Evolutionary conservation across 2,113 vertebrate species (phyloP).

Genomic region (Myiagra hebetior): DNA sequence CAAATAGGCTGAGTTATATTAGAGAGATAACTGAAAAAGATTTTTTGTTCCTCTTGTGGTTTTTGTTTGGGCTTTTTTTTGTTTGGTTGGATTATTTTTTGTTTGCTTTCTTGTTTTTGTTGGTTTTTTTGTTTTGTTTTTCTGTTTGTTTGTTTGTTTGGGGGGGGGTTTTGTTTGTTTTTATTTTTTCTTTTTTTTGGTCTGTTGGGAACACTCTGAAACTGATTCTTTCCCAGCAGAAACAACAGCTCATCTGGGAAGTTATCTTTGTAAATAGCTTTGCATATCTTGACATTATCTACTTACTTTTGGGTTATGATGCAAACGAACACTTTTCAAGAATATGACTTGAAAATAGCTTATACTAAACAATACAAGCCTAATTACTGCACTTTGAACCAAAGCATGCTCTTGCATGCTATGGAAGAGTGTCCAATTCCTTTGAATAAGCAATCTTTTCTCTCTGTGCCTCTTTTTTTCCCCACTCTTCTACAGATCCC

Average conservation of each 20-base stretch:
- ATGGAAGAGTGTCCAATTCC: not conserved
- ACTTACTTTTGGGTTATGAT: not conserved
- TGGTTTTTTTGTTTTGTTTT: not conserved
- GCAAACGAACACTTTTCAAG: not conserved
- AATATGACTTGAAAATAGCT: not conserved
- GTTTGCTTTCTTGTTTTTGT: not conserved
- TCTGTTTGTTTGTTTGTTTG: not conserved
- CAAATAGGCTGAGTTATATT: not conserved
- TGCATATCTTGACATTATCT: not conserved
- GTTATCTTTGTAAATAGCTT: not conserved
- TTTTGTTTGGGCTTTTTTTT: not conserved
- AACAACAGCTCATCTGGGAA: not conserved
- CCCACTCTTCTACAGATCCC: not conserved
- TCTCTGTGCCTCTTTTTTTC: not conserved
- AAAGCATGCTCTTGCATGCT: not conserved
- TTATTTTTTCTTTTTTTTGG: not conserved
- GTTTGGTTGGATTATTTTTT: not conserved
- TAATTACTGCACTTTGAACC: not conserved
- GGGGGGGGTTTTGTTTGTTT: not conserved
- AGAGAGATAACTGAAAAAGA: not conserved
- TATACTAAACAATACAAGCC: not conserved
- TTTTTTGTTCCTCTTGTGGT: not conserved
- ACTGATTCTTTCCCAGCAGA: not conserved
- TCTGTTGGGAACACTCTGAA: not conserved
- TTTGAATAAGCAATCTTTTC: not conserved